Percentiles rank a stretch among this genome's conserved stretches.
phyloP scores from a whole-genome alignment of 2,888 invertebrate genomes.

The Bombylius discolor region DNA sequence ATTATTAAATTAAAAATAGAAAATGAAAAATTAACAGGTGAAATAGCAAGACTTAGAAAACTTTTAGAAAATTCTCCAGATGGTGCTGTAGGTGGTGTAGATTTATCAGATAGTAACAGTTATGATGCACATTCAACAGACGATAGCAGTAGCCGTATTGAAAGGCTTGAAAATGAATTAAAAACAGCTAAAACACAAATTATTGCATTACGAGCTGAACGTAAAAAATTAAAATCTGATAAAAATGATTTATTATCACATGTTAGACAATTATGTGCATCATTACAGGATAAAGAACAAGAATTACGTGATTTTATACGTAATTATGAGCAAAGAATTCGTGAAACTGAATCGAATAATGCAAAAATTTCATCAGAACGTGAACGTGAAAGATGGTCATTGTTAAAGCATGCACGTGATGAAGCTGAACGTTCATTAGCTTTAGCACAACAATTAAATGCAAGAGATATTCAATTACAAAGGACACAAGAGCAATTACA shows the following conservation, averaged over 20 bases:
- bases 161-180: conserved; percentile 37
- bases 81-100: conserved; percentile 41
- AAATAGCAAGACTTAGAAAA: conserved; percentile 30
- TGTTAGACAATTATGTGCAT: conserved; percentile 88
- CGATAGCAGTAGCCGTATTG: conserved; percentile 37
- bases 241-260: conserved; percentile 86
- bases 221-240: conserved; percentile 82
- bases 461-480: conserved; percentile 72
- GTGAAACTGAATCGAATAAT: conserved; percentile 58
- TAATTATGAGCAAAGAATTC: conserved; percentile 82
- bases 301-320: conserved; percentile 87
- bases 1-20: conserved; percentile 42
- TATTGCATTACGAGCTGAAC: conserved; percentile 70
- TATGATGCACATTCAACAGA: conserved; percentile 35
- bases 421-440: conserved; percentile 79
- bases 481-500: conserved; percentile 75
- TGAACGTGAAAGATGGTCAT: conserved; percentile 78
- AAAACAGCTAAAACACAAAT: conserved; percentile 32
- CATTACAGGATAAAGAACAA: conserved; percentile 87
- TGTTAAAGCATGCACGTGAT: conserved; percentile 76
- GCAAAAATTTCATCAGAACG: conserved; percentile 50
- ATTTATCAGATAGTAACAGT: conserved; percentile 30
- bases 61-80: conserved; percentile 44
- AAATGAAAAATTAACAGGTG: conserved; percentile 56
- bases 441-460: conserved; percentile 75